Base-by-base conservation (phyloP, 2,113 vertebrate genomes). In the Pedetes capensis region DNA sequence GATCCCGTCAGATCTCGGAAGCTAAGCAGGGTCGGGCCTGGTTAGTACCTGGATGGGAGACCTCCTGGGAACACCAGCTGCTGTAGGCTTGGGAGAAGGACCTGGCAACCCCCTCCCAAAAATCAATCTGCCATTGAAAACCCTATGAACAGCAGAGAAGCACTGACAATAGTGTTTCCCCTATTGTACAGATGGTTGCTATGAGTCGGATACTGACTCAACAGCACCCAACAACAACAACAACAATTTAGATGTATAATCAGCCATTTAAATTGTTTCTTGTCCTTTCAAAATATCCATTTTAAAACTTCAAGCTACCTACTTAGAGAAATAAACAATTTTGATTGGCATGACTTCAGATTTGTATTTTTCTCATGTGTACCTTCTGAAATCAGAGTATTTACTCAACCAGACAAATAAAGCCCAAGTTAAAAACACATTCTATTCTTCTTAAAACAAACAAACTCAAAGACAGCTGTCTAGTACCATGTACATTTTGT, bases 401-500 rank as follows among this genome's bases (percentile, higher is more conserved):
- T 83, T 89, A 88, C 27, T 83, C 44, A 88, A 44, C 72, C 86
- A 82, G 29, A 80, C 2, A 78, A 53, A 91, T 32, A 91, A 79
- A 94, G 27, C n/a, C 37, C 39, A 92, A 80, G 61, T 44, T 72
- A 80, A 79, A 86, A 87, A 61, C 25, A 51, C 3, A 34, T 86
- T 84, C 12, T 76, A 37, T 42, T 89, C 12, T 74, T 82, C 57
- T 82, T 57, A 17, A 96, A 95, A 93, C n/a, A 84, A 89, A 83
- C 25, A 86, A 87, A 93, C 34, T 87, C 59, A 92, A 76, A 81
- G 39, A 69, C 32, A 91, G 42, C 42, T 86, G 12, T 82, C 42
- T 80, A 87, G 51, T 0, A 55, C 13, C 10, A 55, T 10, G 1
- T 63, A 87, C 51, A 71, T 44, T 64, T 81, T 74, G 18, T 78